phyloP scores from a whole-genome alignment of 2,888 invertebrate genomes.

The Drosophila robusta region DNA sequence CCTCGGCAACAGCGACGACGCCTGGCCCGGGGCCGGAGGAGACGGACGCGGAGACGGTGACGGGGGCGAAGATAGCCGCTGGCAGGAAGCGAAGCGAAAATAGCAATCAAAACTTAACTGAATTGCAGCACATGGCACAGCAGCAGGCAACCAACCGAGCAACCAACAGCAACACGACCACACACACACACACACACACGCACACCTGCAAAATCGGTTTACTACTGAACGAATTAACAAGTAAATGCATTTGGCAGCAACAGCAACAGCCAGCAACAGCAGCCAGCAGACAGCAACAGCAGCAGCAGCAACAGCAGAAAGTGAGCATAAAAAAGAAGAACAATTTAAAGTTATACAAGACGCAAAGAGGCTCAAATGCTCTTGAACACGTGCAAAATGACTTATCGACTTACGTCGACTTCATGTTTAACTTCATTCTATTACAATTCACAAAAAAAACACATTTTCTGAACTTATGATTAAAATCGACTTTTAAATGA shows the following conservation, averaged over 20 bases:
- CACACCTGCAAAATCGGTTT: slow-evolving; percentile 33
- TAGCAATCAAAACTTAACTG: slow-evolving; percentile 80
- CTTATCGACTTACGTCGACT: neutral
- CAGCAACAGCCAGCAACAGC: slow-evolving; percentile 17
- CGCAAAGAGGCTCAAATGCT: slow-evolving; percentile 15
- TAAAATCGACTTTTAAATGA: too few relatives aligned
- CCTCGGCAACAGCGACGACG: slow-evolving; percentile 19
- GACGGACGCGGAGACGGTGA: neutral
- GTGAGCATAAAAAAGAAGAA: slow-evolving; percentile 13
- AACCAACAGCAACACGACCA: slow-evolving; percentile 8
- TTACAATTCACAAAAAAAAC: too few relatives aligned
- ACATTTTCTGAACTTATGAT: too few relatives aligned
- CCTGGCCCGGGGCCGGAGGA: neutral
- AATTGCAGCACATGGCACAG: slow-evolving; percentile 71
- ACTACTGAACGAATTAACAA: slow-evolving; percentile 71
- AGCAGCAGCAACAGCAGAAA: slow-evolving; percentile 13
- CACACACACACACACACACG: neutral
- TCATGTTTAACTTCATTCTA: too few relatives aligned
- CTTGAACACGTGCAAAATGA: neutral
- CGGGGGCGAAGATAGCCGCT: slow-evolving; percentile 23
- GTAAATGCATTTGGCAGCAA: slow-evolving; percentile 70
- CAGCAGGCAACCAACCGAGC: slow-evolving; percentile 23
- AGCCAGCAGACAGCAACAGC: slow-evolving; percentile 23
- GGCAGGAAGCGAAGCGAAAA: slow-evolving; percentile 78
- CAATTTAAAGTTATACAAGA: slow-evolving; percentile 4